These are phyloP conservation scores for Laterallus jamaicensis DNA, from an alignment of 2,113 vertebrate genomes.

Conservation along the genomic window DNA sequence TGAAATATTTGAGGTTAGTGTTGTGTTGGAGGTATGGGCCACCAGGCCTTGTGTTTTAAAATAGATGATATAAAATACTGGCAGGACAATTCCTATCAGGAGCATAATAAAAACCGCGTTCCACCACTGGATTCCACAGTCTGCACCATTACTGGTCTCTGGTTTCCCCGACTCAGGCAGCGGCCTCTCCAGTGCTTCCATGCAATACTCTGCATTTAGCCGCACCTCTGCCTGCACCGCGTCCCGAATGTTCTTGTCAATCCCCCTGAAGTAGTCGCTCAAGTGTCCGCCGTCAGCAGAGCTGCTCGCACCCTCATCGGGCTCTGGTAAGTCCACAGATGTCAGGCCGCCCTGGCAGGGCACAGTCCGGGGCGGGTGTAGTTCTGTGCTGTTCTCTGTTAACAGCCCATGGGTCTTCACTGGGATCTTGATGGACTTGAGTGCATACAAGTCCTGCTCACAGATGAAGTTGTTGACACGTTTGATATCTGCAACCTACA, in stretches of 20 bases:
- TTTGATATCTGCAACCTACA: conserved; percentile 93
- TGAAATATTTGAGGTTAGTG: conserved; percentile 27
- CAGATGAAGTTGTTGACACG: conserved; percentile 91
- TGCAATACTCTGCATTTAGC: conserved; percentile 1
- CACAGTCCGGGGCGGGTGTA: background rate
- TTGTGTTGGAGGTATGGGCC: conserved; percentile 28
- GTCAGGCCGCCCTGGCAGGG: background rate
- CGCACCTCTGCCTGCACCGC: conserved; percentile 72
- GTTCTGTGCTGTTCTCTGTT: conserved; percentile 73
- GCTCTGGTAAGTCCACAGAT: background rate
- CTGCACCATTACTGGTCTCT: conserved; percentile 69
- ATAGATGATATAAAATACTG: conserved; percentile 92
- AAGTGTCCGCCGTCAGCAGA: conserved; percentile 40
- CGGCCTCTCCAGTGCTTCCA: background rate
- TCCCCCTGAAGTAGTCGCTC: conserved; percentile 82
- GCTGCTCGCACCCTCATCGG: fast-evolving
- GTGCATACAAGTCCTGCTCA: conserved; percentile 92
- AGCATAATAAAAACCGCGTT: conserved; percentile 93
- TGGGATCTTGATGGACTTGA: conserved; percentile 92
- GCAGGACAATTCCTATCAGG: conserved; percentile 88
- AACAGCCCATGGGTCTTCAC: conserved; percentile 86
- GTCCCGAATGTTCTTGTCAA: conserved; percentile 85
- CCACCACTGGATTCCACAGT: conserved; percentile 96
- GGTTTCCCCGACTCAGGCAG: background rate
- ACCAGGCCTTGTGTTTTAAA: conserved; percentile 84